These are phyloP conservation scores for Lordiphosa stackelbergi DNA, from an alignment of 1,140 invertebrate genomes.

Conservation along the genomic window DNA sequence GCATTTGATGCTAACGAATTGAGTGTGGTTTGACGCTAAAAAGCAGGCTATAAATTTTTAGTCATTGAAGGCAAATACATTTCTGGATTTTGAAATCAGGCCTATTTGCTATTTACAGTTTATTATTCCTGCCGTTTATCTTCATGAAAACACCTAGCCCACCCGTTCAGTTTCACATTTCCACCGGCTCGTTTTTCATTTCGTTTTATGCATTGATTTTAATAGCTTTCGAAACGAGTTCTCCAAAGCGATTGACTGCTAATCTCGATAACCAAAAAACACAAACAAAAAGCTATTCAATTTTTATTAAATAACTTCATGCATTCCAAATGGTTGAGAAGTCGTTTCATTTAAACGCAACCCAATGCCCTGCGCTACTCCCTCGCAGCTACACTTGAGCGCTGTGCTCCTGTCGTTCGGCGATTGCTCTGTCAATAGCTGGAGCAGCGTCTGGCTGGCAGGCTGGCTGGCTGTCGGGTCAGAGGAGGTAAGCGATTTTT, in stretches of 20 bases:
- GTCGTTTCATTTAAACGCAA: conserved; percentile 12
- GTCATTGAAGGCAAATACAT: too few relatives aligned
- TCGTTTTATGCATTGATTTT: conserved; percentile 33
- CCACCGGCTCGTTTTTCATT: conserved; percentile 6
- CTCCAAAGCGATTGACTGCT: conserved; percentile 36
- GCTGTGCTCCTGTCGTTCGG: conserved; percentile 35
- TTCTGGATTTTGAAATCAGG: too few relatives aligned
- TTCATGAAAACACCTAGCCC: too few relatives aligned
- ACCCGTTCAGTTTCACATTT: not conserved
- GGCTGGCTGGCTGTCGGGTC: conserved; percentile 10
- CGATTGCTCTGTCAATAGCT: conserved; percentile 72
- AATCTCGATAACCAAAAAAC: conserved; percentile 42
- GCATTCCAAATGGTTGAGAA: conserved; percentile 61
- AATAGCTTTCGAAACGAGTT: conserved; percentile 25
- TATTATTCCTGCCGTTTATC: too few relatives aligned
- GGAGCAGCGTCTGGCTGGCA: conserved; percentile 23
- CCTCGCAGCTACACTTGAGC: conserved; percentile 22
- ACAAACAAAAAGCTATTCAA: conserved; percentile 60
- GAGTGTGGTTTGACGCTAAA: too few relatives aligned
- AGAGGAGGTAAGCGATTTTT: conserved; percentile 48
- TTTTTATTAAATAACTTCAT: conserved; percentile 74
- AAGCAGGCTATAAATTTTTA: too few relatives aligned
- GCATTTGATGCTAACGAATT: conserved; percentile 19
- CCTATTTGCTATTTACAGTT: too few relatives aligned
- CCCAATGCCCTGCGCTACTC: not conserved